These are phyloP conservation scores for Epinephelus cyanopodus DNA, from an alignment of 2,113 vertebrate species.

Conservation along the genomic window DNA sequence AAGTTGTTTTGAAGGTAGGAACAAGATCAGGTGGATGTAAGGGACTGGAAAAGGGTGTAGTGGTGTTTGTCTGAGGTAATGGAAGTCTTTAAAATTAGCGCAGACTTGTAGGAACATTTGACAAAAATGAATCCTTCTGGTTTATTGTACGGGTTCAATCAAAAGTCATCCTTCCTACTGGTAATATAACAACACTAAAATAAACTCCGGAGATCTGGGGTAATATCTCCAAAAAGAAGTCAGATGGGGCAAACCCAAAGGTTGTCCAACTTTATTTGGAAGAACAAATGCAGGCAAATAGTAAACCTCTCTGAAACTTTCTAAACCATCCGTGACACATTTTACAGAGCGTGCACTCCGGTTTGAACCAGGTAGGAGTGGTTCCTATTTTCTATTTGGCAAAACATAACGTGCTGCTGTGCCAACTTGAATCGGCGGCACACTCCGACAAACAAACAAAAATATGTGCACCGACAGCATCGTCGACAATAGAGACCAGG, in stretches of 20 bases:
- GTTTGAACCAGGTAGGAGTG: neutral
- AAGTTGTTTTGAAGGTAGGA: neutral
- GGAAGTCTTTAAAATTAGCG: neutral
- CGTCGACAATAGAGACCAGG: neutral
- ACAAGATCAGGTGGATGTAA: neutral
- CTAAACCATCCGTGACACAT: neutral
- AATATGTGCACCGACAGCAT: neutral
- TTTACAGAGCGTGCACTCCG: neutral
- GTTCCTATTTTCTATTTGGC: constrained; percentile 6
- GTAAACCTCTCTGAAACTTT: neutral
- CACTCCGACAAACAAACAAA: neutral
- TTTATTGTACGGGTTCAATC: neutral
- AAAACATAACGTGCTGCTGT: neutral
- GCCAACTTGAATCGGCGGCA: neutral
- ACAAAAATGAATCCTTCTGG: neutral
- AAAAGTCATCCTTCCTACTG: neutral
- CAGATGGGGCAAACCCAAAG: neutral
- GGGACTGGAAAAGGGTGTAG: neutral
- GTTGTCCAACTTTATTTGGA: neutral
- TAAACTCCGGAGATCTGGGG: no score
- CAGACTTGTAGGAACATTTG: neutral
- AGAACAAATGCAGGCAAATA: neutral
- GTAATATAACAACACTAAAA: neutral
- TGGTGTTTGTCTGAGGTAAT: constrained; percentile 21
- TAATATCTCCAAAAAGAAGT: neutral